Conservation (phyloP, 2,888 invertebrate genomes). For the Oligia strigilis region DNA sequence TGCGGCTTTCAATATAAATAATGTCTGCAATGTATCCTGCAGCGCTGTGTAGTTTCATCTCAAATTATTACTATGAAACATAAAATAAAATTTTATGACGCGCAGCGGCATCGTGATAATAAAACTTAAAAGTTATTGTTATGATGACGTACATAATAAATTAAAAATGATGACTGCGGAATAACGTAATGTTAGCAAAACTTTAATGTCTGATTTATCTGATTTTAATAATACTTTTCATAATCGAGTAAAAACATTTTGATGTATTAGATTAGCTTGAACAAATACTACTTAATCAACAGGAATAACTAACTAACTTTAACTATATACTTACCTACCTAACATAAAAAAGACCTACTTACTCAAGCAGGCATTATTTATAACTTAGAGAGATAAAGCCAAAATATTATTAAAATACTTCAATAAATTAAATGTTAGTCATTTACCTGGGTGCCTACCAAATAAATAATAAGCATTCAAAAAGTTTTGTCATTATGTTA, state of each 20-base stretch:
- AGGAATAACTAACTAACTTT: no score
- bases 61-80: constrained; percentile 54
- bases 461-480: neutral
- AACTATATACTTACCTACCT: no score
- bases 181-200: neutral
- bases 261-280: neutral
- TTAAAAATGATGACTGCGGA: constrained; percentile 2
- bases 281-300: no score
- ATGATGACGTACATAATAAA: constrained; percentile 41
- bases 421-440: no score
- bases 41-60: constrained; percentile 51
- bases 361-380: no score
- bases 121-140: constrained; percentile 48
- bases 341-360: no score
- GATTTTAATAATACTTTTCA: neutral
- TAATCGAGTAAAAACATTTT: neutral
- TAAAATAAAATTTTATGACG: constrained; percentile 55
- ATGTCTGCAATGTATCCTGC: constrained; percentile 26
- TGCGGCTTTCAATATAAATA: constrained; percentile 18
- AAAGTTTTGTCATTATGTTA: neutral
- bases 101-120: constrained; percentile 25
- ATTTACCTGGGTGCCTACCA: neutral
- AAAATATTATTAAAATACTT: no score
- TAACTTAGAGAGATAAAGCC: no score
- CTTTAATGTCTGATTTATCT: neutral